Evolutionary conservation across 2,888 invertebrate species (phyloP).

Genomic region (Colletes collaris): DNA sequence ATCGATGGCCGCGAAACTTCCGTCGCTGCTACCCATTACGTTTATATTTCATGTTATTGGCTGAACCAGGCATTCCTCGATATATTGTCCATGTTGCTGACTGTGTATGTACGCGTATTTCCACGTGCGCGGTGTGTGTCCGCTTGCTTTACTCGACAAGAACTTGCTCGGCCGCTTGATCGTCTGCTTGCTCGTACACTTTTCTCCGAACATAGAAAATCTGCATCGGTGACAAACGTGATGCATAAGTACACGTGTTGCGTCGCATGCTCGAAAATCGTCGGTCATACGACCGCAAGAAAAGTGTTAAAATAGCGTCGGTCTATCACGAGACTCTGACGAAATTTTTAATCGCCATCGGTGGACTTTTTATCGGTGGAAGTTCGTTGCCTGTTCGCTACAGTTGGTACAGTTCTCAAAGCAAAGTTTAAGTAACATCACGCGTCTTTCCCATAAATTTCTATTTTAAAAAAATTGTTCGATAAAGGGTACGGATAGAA

Average conservation of each 20-base stretch:
- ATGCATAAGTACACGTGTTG: no score
- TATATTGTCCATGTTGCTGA: slow-evolving; percentile 61
- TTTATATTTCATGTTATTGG: slow-evolving; percentile 53
- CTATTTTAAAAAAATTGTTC: no score
- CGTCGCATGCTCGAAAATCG: no score
- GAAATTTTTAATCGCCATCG: neutral
- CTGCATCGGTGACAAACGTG: no score
- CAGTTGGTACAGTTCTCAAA: slow-evolving; percentile 33
- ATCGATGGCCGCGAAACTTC: slow-evolving; percentile 29
- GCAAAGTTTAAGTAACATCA: neutral
- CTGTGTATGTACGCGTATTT: slow-evolving; percentile 54
- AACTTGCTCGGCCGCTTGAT: slow-evolving; percentile 33
- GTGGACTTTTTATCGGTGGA: neutral
- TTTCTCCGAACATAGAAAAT: no score
- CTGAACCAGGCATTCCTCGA: slow-evolving; percentile 56
- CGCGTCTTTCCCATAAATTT: no score
- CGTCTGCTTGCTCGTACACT: slow-evolving; percentile 27
- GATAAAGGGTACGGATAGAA: no score
- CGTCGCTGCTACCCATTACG: slow-evolving; percentile 49
- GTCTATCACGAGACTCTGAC: no score
- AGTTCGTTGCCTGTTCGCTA: slow-evolving; percentile 17
- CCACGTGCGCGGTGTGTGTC: slow-evolving; percentile 62
- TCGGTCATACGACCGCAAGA: no score
- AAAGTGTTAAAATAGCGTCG: no score
- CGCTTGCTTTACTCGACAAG: slow-evolving; percentile 53